Evolutionary conservation across 2,113 vertebrate species (phyloP).

Genomic region (Leucosticte australis): DNA sequence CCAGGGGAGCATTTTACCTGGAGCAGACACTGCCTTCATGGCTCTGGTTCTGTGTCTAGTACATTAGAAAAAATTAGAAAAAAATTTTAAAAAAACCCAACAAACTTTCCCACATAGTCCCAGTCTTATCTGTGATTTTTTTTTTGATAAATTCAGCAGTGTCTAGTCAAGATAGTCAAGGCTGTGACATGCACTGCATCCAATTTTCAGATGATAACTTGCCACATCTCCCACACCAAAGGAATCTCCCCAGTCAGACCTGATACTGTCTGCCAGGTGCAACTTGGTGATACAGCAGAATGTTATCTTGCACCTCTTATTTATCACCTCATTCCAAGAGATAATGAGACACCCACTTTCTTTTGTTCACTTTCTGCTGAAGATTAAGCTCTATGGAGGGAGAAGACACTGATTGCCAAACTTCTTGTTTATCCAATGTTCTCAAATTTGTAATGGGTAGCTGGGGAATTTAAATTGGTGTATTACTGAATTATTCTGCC

Average conservation of each 20-base stretch:
- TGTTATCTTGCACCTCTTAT: background rate
- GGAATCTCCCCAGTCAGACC: background rate
- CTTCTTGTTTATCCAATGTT: background rate
- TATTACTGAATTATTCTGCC: background rate
- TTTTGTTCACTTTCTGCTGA: background rate
- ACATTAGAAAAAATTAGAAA: background rate
- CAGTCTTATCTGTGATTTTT: background rate
- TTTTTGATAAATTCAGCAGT: background rate
- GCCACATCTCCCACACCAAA: background rate
- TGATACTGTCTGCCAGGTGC: slow-evolving; percentile 20
- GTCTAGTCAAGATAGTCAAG: background rate
- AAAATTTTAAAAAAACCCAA: accelerated
- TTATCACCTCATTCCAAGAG: background rate
- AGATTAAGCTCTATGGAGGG: slow-evolving; percentile 8
- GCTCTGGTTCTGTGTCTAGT: background rate
- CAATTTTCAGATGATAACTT: slow-evolving; percentile 6
- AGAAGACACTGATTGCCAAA: background rate
- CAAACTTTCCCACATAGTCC: background rate
- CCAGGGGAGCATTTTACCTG: background rate
- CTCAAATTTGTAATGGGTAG: background rate
- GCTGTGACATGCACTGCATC: background rate
- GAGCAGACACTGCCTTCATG: background rate
- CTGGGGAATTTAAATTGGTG: background rate
- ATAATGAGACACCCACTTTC: background rate
- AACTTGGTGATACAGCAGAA: background rate